Conservation (phyloP, 2,113 vertebrate species). For the Casuarius casuarius region DNA sequence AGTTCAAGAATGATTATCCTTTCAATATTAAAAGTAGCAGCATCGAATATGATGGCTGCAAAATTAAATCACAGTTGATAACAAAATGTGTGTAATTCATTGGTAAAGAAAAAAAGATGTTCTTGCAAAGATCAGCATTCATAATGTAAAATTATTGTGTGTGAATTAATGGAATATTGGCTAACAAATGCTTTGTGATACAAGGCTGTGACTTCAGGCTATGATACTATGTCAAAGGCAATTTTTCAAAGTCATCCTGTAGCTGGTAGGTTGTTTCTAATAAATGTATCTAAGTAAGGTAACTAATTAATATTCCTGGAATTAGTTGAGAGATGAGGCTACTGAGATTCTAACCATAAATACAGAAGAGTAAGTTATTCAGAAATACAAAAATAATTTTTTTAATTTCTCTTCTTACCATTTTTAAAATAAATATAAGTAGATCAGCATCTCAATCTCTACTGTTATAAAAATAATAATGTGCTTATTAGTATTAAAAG, state of each 20-base stretch:
- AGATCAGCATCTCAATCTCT: background rate
- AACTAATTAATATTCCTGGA: constrained; percentile 2
- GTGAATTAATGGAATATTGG: constrained; percentile 16
- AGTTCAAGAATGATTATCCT: background rate
- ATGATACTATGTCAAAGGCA: background rate
- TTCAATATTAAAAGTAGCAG: background rate
- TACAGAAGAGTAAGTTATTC: background rate
- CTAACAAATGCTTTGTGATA: background rate
- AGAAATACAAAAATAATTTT: background rate
- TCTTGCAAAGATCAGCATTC: background rate
- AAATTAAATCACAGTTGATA: constrained; percentile 15
- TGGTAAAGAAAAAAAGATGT: background rate
- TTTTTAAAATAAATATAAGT: background rate
- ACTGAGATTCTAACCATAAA: background rate
- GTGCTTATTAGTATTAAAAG: background rate
- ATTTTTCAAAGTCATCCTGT: background rate
- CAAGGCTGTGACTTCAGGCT: background rate
- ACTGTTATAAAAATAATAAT: background rate
- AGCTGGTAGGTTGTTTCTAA: background rate
- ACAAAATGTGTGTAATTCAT: background rate
- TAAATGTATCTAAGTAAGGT: background rate
- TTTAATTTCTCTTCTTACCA: background rate
- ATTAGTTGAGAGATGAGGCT: background rate
- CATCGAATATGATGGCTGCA: background rate
- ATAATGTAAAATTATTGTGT: constrained; percentile 19